A percentile compares a stretch with the other conserved stretches of the same genome.
Conservation (phyloP, 2,113 vertebrate species). For the Hucho hucho region DNA sequence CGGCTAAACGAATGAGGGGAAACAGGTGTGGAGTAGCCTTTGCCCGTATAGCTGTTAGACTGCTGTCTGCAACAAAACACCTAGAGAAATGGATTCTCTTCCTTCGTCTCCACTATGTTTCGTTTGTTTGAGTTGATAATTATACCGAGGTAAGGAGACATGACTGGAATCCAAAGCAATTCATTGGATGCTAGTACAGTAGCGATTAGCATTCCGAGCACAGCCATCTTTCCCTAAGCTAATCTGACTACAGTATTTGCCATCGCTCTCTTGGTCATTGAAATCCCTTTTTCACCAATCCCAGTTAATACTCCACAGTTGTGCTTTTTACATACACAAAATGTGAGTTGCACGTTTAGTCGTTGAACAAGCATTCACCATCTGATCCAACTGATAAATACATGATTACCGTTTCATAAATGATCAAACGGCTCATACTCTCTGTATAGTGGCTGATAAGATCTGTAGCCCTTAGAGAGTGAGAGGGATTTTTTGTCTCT, state of each 20-base stretch:
- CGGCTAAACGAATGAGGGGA: too few relatives aligned
- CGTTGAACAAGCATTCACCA: neutral
- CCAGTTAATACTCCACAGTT: neutral
- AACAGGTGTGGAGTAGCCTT: neutral
- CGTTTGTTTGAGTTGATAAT: neutral
- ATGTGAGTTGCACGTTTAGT: neutral
- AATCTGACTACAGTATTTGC: neutral
- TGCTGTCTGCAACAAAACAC: slow-evolving; percentile 5
- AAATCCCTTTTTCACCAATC: neutral
- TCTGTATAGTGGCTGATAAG: too few relatives aligned
- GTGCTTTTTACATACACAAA: neutral
- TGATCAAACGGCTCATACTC: too few relatives aligned
- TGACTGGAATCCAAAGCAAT: neutral
- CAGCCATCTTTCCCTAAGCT: too few relatives aligned
- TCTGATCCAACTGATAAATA: neutral
- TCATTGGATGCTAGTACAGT: too few relatives aligned
- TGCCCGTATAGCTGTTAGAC: slow-evolving; percentile 5
- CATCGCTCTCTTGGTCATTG: neutral
- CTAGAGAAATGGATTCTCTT: neutral
- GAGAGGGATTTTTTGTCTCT: too few relatives aligned
- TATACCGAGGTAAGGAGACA: neutral
- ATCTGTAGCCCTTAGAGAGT: too few relatives aligned
- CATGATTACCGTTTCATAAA: neutral
- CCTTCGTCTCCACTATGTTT: neutral
- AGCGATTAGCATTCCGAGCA: too few relatives aligned